Evolutionary conservation across 2,888 invertebrate genomes (phyloP).

Genomic region (Ennomos quercinarius): DNA sequence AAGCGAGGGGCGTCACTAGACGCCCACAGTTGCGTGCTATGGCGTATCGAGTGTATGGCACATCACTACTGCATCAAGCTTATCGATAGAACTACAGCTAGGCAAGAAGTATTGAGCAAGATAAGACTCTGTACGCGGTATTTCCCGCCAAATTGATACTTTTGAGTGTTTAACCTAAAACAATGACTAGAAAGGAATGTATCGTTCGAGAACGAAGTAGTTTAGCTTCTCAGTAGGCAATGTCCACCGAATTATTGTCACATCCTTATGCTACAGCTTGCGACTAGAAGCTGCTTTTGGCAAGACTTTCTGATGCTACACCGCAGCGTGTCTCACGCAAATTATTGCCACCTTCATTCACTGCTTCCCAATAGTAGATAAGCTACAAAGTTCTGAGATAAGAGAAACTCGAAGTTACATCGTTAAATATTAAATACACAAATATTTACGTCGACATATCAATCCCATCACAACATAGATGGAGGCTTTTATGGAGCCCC

Average conservation of each 20-base stretch:
- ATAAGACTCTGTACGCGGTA: slow-evolving; percentile 56
- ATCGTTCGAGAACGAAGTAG: slow-evolving; percentile 65
- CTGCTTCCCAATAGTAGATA: slow-evolving; percentile 22
- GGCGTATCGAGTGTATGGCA: slow-evolving; percentile 73
- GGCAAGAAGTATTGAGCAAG: slow-evolving; percentile 81
- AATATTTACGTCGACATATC: slow-evolving; percentile 19
- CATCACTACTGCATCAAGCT: slow-evolving; percentile 75
- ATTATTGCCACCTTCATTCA: slow-evolving; percentile 15
- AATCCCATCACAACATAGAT: slow-evolving; percentile 18
- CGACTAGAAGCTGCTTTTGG: slow-evolving; percentile 51
- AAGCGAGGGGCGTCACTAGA: slow-evolving; percentile 62
- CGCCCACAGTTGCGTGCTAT: slow-evolving; percentile 59
- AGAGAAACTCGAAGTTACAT: slow-evolving; percentile 25
- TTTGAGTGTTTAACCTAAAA: slow-evolving; percentile 44
- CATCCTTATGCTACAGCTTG: slow-evolving; percentile 72
- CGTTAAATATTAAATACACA: slow-evolving; percentile 18
- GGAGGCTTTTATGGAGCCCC: slow-evolving; percentile 12
- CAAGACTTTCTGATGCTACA: slow-evolving; percentile 42
- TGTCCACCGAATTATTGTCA: slow-evolving; percentile 77
- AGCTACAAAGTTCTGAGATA: slow-evolving; percentile 22
- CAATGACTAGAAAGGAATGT: slow-evolving; percentile 84
- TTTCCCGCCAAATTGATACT: slow-evolving; percentile 59
- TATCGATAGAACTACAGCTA: slow-evolving; percentile 65
- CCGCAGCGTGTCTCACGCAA: slow-evolving; percentile 31
- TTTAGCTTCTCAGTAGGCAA: slow-evolving; percentile 73